Evolutionary conservation across 2,113 vertebrate species (phyloP).

Genomic region (Tonatia bakeri): DNA sequence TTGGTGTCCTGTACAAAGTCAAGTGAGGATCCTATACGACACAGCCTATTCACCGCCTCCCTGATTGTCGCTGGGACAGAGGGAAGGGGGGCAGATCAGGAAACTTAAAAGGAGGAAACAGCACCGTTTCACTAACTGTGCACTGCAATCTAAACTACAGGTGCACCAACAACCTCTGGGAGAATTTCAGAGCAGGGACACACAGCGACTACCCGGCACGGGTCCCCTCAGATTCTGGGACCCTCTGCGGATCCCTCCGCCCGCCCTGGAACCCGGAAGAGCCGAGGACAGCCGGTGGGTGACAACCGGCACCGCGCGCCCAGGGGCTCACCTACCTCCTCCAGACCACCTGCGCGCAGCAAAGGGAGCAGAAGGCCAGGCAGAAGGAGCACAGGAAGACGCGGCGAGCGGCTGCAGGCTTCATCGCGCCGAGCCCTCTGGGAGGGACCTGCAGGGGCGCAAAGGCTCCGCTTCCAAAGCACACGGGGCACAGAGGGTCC

Average conservation of each 20-base stretch:
- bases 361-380: not conserved
- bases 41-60: fast-evolving
- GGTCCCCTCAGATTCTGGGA: not conserved
- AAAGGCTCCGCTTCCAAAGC: not conserved
- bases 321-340: not conserved
- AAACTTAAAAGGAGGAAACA: not conserved
- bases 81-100: fast-evolving
- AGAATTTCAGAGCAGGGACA: not conserved
- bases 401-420: not conserved
- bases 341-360: not conserved
- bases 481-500: not conserved
- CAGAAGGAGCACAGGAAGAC: not conserved
- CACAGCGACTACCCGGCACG: not conserved
- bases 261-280: not conserved
- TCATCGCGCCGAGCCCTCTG: not conserved
- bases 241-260: not conserved
- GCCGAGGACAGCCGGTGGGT: not conserved
- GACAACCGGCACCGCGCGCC: not conserved
- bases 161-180: too few relatives aligned
- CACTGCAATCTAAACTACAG: fast-evolving
- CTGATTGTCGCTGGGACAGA: not conserved
- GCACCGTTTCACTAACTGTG: fast-evolving
- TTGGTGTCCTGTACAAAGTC: not conserved
- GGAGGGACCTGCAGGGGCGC: not conserved
- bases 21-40: too few relatives aligned